Percentiles rank a stretch among this genome's conserved stretches.
Evolutionary conservation across 2,113 vertebrate genomes (phyloP).

Genomic region (Ophiodon elongatus): DNA sequence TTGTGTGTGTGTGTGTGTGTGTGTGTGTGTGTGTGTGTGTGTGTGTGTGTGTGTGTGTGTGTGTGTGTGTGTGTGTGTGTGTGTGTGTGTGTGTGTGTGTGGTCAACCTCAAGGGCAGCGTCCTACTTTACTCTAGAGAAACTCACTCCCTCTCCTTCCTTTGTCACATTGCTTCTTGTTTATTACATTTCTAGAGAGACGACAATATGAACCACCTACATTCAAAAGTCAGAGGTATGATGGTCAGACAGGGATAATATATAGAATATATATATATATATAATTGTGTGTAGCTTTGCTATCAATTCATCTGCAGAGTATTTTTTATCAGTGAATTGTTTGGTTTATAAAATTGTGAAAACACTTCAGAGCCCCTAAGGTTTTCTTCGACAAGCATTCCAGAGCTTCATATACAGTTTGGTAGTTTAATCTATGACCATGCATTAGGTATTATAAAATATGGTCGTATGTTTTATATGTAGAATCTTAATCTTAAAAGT

Average conservation of each 20-base stretch:
- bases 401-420: neutral
- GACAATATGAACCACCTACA: too few species aligned
- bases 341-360: neutral
- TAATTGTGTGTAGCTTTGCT: too few species aligned
- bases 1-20: too few species aligned
- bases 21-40: too few species aligned
- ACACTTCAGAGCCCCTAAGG: neutral
- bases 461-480: neutral
- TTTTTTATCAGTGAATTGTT: neutral
- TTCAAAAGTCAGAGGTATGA: too few species aligned
- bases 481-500: neutral
- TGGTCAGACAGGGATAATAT: neutral
- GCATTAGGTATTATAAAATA: neutral
- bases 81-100: conserved; percentile 3
- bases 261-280: too few species aligned
- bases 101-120: conserved; percentile 80
- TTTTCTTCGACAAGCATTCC: neutral
- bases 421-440: neutral
- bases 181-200: neutral
- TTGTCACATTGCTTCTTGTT: neutral
- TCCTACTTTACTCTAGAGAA: conserved; percentile 73
- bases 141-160: neutral
- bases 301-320: too few species aligned
- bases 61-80: neutral
- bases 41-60: neutral